Evolutionary conservation across 1,140 invertebrate species (phyloP).

Genomic region (Diplogasteroides magnus): DNA sequence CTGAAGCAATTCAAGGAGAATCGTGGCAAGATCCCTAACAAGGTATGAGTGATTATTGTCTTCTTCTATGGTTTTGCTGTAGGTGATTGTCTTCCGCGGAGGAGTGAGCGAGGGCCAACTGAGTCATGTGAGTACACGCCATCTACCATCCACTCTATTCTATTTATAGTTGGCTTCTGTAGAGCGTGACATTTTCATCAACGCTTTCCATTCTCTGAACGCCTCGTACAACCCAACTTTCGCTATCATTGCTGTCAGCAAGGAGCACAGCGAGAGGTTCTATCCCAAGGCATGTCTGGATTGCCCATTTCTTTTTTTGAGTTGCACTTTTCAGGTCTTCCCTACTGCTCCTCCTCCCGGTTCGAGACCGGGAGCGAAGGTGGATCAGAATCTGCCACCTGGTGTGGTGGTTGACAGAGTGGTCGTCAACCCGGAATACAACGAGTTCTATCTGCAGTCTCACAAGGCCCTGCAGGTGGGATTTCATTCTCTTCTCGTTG

Average conservation of each 20-base stretch:
- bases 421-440: not conserved
- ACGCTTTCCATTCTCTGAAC: not conserved
- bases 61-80: not conserved
- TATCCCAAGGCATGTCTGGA: not conserved
- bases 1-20: not conserved
- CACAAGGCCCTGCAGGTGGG: not conserved
- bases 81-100: not conserved
- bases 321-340: no score
- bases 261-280: not conserved
- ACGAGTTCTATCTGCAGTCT: not conserved
- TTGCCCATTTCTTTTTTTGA: no score
- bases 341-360: no score
- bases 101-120: not conserved
- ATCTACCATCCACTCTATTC: no score
- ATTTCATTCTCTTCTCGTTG: no score
- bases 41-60: not conserved
- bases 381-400: not conserved
- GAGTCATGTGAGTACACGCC: no score
- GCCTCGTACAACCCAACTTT: not conserved
- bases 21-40: not conserved
- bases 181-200: not conserved
- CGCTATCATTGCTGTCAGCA: not conserved
- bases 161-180: not conserved
- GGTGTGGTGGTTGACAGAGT: not conserved
- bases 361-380: not conserved